A percentile compares a stretch with the other conserved stretches of the same genome.
These are phyloP conservation scores for Actenoides lindsayi DNA, from an alignment of 2,113 vertebrate species.

Conservation along the genomic window DNA sequence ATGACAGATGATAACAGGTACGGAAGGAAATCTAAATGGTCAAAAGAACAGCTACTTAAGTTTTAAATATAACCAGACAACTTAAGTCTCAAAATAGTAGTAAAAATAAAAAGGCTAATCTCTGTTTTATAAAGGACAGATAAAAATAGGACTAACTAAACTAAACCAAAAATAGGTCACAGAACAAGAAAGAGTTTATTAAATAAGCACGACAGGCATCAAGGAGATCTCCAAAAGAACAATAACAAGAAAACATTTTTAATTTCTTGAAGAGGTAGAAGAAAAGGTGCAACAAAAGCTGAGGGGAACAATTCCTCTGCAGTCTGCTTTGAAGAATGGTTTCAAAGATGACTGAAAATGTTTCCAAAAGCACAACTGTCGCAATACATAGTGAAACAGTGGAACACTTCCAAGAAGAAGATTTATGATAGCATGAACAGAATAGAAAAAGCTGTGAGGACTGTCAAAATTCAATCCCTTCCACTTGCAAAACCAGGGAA, in stretches of 20 bases:
- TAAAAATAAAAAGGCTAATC: neutral
- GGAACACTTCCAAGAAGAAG: neutral
- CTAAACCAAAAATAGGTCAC: neutral
- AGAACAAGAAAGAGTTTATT: neutral
- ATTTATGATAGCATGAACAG: neutral
- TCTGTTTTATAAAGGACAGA: neutral
- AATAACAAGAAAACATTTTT: neutral
- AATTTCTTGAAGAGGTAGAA: neutral
- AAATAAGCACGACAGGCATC: neutral
- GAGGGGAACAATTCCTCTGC: neutral
- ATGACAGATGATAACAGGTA: neutral
- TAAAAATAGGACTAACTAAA: neutral
- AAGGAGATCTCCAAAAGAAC: neutral
- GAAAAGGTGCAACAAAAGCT: neutral
- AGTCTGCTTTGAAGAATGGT: neutral
- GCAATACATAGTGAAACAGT: neutral
- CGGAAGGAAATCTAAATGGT: neutral
- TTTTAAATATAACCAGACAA: neutral
- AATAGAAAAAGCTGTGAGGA: neutral
- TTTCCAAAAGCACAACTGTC: neutral
- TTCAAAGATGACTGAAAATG: neutral
- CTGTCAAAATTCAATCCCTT: neutral
- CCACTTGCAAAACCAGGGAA: fast-evolving
- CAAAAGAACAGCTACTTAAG: neutral
- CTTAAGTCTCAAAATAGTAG: neutral